These are phyloP conservation scores for Hiodon alosoides DNA, from an alignment of 2,113 vertebrate species.

Conservation along the genomic window DNA sequence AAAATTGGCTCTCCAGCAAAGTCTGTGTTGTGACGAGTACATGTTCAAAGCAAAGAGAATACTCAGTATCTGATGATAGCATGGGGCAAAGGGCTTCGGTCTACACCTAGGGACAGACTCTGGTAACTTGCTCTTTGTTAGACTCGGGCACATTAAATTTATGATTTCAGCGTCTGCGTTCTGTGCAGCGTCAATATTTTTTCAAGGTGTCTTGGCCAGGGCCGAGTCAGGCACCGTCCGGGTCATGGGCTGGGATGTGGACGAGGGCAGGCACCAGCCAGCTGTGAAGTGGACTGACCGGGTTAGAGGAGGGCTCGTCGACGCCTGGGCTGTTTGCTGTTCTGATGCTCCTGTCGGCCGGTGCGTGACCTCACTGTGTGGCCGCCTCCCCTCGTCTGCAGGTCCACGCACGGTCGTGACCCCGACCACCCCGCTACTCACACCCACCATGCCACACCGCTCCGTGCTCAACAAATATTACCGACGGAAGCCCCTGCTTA, in stretches of 20 bases:
- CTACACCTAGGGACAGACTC: not conserved
- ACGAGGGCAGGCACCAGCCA: not conserved
- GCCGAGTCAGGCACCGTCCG: not conserved
- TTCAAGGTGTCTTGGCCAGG: conserved; percentile 22
- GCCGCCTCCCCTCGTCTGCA: not conserved
- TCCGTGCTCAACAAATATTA: too few species aligned
- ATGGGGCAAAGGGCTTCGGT: not conserved
- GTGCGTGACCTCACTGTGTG: not conserved
- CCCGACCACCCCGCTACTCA: not conserved
- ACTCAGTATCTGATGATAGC: too few species aligned
- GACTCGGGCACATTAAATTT: conserved; percentile 29
- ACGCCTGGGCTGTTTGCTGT: not conserved
- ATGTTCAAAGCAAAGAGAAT: too few species aligned
- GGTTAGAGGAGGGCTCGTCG: not conserved
- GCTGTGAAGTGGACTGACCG: not conserved
- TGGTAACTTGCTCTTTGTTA: conserved; percentile 29
- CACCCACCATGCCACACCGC: conserved; percentile 12
- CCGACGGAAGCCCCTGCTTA: too few species aligned
- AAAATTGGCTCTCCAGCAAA: not conserved
- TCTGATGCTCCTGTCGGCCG: not conserved
- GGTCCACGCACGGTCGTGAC: not conserved
- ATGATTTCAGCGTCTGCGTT: conserved; percentile 27
- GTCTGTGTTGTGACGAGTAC: not conserved
- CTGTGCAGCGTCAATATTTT: conserved; percentile 33
- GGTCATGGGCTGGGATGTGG: not conserved